Evolutionary conservation across 2,888 invertebrate genomes (phyloP), one percentile per base, ranked within the genome.

Genomic region (Phyllotreta cruciferae): DNA sequence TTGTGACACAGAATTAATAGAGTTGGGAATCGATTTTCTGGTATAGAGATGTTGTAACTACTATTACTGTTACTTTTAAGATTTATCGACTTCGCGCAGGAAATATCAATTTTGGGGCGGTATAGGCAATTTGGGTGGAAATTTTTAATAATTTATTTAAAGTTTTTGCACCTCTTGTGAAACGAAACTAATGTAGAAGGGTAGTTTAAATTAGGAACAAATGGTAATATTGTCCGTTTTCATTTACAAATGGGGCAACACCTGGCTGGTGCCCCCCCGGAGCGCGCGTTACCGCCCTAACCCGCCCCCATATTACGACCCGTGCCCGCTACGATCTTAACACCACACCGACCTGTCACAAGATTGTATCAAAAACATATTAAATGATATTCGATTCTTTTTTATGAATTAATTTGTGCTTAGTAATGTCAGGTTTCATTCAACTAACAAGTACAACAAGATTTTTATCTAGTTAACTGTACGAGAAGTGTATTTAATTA

Each of bases 161-260:
- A n/a, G n/a, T n/a, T n/a, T n/a, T n/a, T n/a, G n/a, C n/a, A n/a
- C n/a, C n/a, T n/a, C n/a, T n/a, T n/a, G n/a, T n/a, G n/a, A n/a
- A n/a, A n/a, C n/a, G n/a, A n/a, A n/a, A n/a, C n/a, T n/a, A n/a
- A n/a, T n/a, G n/a, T n/a, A n/a, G n/a, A n/a, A n/a, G n/a, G n/a
- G n/a, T n/a, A n/a, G n/a, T n/a, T n/a, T n/a, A n/a, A n/a, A n/a
- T n/a, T n/a, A n/a, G n/a, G n/a, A 44, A 44, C 9, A 24, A 24
- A 24, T 24, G 24, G 24, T 24, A 24, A 24, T 24, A 50, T 11
- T 50, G 50, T 37, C 50, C 53, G 39, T 38, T 53, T 9, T 13
- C 13, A 6, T 53, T 24, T 53, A 37, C 53, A 38, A 53, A 38
- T 53, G 53, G 53, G 53, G 39, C 53, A 38, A 53, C 53, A 53